Percentiles rank a stretch among this genome's conserved stretches.
Evolutionary conservation across 2,113 vertebrate species (phyloP).

Genomic region (human): GRCh38 chr7:82019501-82020000

Average conservation of each 20-base stretch:
- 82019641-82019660: conserved; percentile 52
- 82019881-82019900: conserved; percentile 64
- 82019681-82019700: conserved; percentile 67
- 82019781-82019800: conserved; percentile 70
- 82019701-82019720: conserved; percentile 72
- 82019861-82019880: conserved; percentile 67
- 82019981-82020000: conserved; percentile 35
- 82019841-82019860: conserved; percentile 60
- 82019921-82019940: conserved; percentile 66
- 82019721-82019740: conserved; percentile 72
- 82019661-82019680: conserved; percentile 32
- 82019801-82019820: conserved; percentile 49
- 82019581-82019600: conserved; percentile 47
- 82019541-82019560: background rate
- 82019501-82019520: conserved; percentile 1
- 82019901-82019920: conserved; percentile 64
- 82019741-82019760: conserved; percentile 76
- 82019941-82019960: background rate
- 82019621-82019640: conserved; percentile 63
- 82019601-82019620: conserved; percentile 34
- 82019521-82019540: background rate
- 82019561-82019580: conserved; percentile 31
- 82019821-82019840: conserved; percentile 66
- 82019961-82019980: conserved; percentile 43
- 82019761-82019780: conserved; percentile 73